Percentiles rank a stretch among this genome's conserved stretches.
Evolutionary conservation across 2,113 vertebrate species (phyloP).

Genomic region (Globicephala melas): DNA sequence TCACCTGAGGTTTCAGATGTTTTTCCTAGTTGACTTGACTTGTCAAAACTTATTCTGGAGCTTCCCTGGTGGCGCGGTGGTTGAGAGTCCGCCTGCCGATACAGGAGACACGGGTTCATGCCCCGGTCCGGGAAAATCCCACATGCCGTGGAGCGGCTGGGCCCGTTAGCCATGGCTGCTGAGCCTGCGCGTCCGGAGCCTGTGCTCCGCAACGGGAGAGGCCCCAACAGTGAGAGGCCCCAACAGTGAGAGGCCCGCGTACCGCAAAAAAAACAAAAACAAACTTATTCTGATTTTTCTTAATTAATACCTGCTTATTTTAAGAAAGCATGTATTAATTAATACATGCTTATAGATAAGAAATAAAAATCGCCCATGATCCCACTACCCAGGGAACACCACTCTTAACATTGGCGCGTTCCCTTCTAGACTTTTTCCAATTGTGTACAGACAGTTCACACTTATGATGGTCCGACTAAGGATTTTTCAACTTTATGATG

Average conservation of each 20-base stretch:
- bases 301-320: neutral
- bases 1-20: neutral
- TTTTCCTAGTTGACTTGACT: slow-evolving; percentile 9
- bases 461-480: neutral
- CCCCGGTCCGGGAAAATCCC: too few species aligned
- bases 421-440: neutral
- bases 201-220: too few species aligned
- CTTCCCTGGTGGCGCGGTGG: too few species aligned
- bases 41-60: neutral
- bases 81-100: too few species aligned
- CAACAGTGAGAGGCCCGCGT: too few species aligned
- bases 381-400: neutral
- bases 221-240: too few species aligned
- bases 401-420: neutral
- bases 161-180: too few species aligned
- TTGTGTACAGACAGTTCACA: neutral
- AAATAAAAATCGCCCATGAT: neutral
- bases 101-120: too few species aligned
- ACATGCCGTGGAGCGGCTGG: too few species aligned
- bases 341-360: neutral
- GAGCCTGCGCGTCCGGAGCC: too few species aligned
- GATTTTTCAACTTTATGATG: neutral
- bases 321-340: neutral
- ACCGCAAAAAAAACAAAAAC: too few species aligned
- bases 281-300: neutral